These are phyloP conservation scores for Drosophila watanabei DNA, from an alignment of 1,140 invertebrate species.

Conservation along the genomic window DNA sequence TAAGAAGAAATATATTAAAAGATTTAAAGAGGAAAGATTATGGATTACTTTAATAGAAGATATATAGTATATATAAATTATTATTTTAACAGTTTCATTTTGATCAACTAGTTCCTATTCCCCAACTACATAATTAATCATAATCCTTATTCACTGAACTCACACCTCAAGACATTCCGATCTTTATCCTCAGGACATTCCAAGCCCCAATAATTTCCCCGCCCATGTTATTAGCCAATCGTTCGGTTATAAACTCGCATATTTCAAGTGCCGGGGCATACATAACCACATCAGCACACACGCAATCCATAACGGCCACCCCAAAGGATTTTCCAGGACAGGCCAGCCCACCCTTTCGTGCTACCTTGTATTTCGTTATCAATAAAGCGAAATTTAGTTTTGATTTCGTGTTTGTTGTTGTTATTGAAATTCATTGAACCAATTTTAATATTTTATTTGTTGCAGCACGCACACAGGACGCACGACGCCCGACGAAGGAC, in stretches of 20 bases:
- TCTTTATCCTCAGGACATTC: slow-evolving; percentile 5
- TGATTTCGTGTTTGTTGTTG: slow-evolving; percentile 84
- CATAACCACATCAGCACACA: slow-evolving; percentile 73
- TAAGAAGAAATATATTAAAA: not conserved
- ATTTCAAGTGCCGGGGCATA: slow-evolving; percentile 68
- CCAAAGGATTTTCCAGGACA: slow-evolving; percentile 3
- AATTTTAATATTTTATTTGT: slow-evolving; percentile 85
- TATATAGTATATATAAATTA: not conserved
- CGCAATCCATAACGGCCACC: slow-evolving; percentile 26
- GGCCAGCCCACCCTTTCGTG: slow-evolving; percentile 18
- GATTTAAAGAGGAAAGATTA: not conserved
- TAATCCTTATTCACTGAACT: not conserved
- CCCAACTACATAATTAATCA: not conserved
- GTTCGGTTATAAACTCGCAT: slow-evolving; percentile 60
- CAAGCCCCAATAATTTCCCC: slow-evolving; percentile 1
- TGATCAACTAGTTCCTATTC: not conserved
- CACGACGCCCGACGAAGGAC: not conserved
- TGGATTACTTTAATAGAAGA: not conserved
- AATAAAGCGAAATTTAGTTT: slow-evolving; percentile 84
- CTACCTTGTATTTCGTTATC: slow-evolving; percentile 81
- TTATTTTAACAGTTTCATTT: too few relatives aligned
- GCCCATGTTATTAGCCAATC: slow-evolving; percentile 36
- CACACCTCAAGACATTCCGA: not conserved
- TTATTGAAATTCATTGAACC: slow-evolving; percentile 84
- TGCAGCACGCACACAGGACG: slow-evolving; percentile 75